phyloP scores from a whole-genome alignment of 2,113 vertebrate species.

The Apodemus sylvaticus region DNA sequence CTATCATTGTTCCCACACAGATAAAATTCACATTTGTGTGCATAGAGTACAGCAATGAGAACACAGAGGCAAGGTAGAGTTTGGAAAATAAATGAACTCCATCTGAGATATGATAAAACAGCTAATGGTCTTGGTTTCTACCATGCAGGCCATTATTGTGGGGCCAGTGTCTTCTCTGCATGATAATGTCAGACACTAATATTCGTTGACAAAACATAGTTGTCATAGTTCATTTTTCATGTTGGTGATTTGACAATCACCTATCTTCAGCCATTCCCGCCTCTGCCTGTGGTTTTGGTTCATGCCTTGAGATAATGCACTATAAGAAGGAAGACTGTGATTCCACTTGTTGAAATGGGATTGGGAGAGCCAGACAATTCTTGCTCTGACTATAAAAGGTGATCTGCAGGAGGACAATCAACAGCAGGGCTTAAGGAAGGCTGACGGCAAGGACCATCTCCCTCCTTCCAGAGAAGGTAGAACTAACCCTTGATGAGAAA shows the following conservation, averaged over 20 bases:
- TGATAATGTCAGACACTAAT: conserved; percentile 38
- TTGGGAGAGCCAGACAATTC: not conserved
- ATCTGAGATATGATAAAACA: conserved; percentile 2
- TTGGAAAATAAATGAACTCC: conserved; percentile 53
- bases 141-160: not conserved
- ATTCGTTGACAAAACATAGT: not conserved
- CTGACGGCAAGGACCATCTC: not conserved
- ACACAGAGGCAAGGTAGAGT: not conserved
- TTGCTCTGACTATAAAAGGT: not conserved
- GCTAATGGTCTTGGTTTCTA: conserved; percentile 15
- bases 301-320: not conserved
- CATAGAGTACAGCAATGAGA: conserved; percentile 18
- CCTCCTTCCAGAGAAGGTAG: not conserved
- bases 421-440: not conserved
- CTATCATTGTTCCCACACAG: conserved; percentile 2
- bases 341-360: not conserved
- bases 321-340: not conserved
- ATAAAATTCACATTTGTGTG: conserved; percentile 4
- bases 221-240: conserved; percentile 27
- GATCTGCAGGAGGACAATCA: not conserved
- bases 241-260: conserved; percentile 13
- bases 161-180: conserved; percentile 15
- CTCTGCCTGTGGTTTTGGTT: not conserved
- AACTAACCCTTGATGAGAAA: not conserved
- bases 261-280: not conserved